Evolutionary conservation across 2,113 vertebrate genomes (phyloP).

Genomic region (Chlorocebus sabaeus): DNA sequence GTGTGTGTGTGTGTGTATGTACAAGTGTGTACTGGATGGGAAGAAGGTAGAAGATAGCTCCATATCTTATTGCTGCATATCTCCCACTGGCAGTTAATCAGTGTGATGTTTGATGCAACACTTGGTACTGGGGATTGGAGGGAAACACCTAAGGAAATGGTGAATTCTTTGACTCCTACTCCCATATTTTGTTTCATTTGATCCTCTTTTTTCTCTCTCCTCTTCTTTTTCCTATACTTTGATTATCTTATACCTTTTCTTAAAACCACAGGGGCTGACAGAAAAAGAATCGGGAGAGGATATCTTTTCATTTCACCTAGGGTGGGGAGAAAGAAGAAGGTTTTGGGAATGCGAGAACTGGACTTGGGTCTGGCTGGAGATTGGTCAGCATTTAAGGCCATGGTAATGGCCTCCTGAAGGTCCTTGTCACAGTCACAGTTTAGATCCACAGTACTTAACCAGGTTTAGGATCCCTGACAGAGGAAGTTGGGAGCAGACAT

Average conservation of each 20-base stretch:
- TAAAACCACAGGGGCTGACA: background rate
- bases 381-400: background rate
- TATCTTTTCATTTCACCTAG: background rate
- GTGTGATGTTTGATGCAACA: background rate
- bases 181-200: background rate
- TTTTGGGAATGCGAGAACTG: background rate
- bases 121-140: background rate
- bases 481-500: background rate
- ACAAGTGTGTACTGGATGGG: background rate
- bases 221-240: background rate
- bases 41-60: background rate
- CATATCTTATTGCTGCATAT: fast-evolving
- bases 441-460: background rate
- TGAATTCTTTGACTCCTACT: too few relatives aligned
- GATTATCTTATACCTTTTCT: background rate
- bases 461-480: background rate
- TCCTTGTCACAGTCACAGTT: background rate
- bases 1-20: background rate
- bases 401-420: fast-evolving
- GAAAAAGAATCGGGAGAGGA: background rate
- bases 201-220: background rate
- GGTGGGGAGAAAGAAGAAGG: background rate
- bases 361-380: background rate
- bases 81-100: background rate
- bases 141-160: too few relatives aligned